phyloP scores from a whole-genome alignment of 2,797 vertebrate species.

The Acanthurus leucopareius region DNA sequence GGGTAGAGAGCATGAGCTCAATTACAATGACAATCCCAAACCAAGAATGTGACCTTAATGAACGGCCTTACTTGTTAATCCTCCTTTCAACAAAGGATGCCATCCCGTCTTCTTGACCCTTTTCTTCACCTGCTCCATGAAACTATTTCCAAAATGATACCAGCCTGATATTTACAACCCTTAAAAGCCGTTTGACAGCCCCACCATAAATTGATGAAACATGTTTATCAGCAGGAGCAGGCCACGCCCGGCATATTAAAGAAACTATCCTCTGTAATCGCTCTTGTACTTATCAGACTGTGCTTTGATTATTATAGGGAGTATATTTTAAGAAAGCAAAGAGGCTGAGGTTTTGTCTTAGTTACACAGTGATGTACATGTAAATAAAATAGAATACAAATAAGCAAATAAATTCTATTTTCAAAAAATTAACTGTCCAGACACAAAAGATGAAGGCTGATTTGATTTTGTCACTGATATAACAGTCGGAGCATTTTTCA shows the following conservation, averaged over 20 bases:
- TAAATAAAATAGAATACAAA: not conserved
- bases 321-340: not conserved
- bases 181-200: slow-evolving; percentile 72
- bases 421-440: not conserved
- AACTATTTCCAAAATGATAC: slow-evolving; percentile 51
- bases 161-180: slow-evolving; percentile 64
- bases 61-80: slow-evolving; percentile 16
- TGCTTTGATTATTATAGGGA: not conserved
- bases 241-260: slow-evolving; percentile 30
- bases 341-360: not conserved
- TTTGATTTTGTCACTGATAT: slow-evolving; percentile 28
- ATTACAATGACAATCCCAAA: slow-evolving; percentile 5
- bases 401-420: not conserved
- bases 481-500: slow-evolving; percentile 26
- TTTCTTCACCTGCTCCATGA: slow-evolving; percentile 35
- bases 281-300: not conserved
- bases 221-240: slow-evolving; percentile 51
- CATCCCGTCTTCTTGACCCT: slow-evolving; percentile 38
- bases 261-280: slow-evolving; percentile 38
- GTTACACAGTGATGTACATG: not conserved
- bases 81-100: slow-evolving; percentile 20
- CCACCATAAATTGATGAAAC: slow-evolving; percentile 60
- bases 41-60: slow-evolving; percentile 14
- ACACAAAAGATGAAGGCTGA: slow-evolving; percentile 21
- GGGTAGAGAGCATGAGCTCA: slow-evolving; percentile 2